phyloP scores from a whole-genome alignment of 2,113 vertebrate species.

The Acinonyx jubatus region DNA sequence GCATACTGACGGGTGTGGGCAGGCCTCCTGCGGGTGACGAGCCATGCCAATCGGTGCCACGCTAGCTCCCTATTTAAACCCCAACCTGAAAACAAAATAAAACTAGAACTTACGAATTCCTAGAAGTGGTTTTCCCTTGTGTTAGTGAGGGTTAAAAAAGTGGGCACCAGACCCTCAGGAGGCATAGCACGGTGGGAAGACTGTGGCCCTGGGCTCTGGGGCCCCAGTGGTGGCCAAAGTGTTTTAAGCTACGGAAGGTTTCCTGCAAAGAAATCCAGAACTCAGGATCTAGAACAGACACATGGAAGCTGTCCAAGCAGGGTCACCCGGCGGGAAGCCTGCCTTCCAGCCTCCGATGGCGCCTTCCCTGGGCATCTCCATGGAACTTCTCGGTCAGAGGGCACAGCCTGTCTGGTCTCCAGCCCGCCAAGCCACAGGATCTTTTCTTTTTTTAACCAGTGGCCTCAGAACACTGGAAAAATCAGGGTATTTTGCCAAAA shows the following conservation, averaged over 20 bases:
- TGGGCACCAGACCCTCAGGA: neutral
- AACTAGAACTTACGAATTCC: neutral
- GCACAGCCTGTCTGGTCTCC: neutral
- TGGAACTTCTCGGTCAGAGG: neutral
- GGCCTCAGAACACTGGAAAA: neutral
- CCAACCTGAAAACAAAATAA: neutral
- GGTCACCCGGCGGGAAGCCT: rapidly evolving
- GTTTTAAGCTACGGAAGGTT: neutral
- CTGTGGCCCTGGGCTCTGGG: too few species aligned
- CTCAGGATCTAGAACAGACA: neutral
- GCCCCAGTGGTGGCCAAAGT: neutral
- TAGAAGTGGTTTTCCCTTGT: neutral
- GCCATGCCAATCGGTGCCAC: neutral
- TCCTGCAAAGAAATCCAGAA: neutral
- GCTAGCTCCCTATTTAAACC: neutral
- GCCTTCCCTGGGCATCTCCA: neutral
- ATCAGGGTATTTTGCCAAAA: neutral
- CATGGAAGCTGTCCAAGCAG: neutral
- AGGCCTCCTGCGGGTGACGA: neutral
- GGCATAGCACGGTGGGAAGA: neutral
- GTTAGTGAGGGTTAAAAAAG: neutral
- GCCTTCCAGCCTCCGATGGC: neutral
- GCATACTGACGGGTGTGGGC: neutral
- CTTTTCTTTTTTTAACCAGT: neutral
- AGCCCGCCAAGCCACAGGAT: neutral